These are phyloP conservation scores for Hipparchia semele DNA, from an alignment of 2,888 invertebrate species.

Conservation along the genomic window DNA sequence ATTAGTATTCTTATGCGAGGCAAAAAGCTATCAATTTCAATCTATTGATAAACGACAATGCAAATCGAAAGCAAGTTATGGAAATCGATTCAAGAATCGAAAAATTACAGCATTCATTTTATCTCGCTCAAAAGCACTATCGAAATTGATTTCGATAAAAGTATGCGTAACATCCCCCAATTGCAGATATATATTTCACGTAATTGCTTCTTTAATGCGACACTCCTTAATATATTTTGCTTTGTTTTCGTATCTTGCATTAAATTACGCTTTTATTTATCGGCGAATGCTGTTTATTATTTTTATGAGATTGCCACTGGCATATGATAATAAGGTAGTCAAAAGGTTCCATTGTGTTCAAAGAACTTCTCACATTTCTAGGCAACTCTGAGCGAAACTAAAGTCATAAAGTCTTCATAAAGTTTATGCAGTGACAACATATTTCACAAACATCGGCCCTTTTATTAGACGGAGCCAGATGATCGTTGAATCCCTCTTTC, in stretches of 20 bases:
- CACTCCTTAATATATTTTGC: slow-evolving; percentile 51
- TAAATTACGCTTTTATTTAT: slow-evolving; percentile 40
- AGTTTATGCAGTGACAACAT: slow-evolving; percentile 81
- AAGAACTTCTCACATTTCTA: slow-evolving; percentile 58
- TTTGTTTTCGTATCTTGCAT: slow-evolving; percentile 43
- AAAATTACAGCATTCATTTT: slow-evolving; percentile 69
- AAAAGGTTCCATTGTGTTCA: slow-evolving; percentile 54
- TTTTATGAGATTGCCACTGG: slow-evolving; percentile 49
- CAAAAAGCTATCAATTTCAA: slow-evolving; percentile 27
- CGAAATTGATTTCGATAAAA: slow-evolving; percentile 75
- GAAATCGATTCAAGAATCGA: slow-evolving; percentile 52
- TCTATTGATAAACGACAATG: slow-evolving; percentile 33
- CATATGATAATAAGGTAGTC: slow-evolving; percentile 53
- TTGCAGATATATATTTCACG: slow-evolving; percentile 74
- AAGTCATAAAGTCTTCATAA: slow-evolving; percentile 80
- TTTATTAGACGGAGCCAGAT: slow-evolving; percentile 76
- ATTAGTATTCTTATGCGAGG: slow-evolving; percentile 2
- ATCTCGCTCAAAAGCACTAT: slow-evolving; percentile 72
- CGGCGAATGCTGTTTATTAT: slow-evolving; percentile 39
- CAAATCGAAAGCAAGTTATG: slow-evolving; percentile 72
- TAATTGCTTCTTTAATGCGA: slow-evolving; percentile 71
- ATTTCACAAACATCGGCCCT: slow-evolving; percentile 72
- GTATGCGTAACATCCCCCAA: slow-evolving; percentile 64
- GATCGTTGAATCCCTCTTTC: slow-evolving; percentile 67
- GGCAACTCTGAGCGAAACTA: slow-evolving; percentile 61